A percentile compares a stretch with the other conserved stretches of the same genome.
phyloP scores from a whole-genome alignment of 2,888 invertebrate species.

The Herminia tarsipennalis region DNA sequence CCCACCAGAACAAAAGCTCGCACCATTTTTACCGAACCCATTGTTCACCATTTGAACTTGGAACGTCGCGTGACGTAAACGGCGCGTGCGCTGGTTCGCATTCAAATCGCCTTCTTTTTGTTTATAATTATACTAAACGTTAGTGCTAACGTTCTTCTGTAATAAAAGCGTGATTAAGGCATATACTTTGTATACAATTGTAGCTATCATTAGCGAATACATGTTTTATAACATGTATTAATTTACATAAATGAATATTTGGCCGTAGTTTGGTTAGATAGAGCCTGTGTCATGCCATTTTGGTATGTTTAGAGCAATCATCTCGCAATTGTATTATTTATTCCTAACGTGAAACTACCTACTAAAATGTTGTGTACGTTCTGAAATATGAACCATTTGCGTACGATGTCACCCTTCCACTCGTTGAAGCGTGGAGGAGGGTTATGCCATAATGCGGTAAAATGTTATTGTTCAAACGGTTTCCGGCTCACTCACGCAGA shows the following conservation, averaged over 20 bases:
- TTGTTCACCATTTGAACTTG: conserved; percentile 81
- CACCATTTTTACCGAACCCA: conserved; percentile 76
- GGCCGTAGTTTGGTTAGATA: not conserved
- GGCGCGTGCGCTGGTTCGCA: conserved; percentile 79
- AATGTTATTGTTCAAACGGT: conserved; percentile 73
- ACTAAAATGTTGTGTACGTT: conserved; percentile 47
- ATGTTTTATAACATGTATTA: not conserved
- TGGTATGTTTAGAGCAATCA: not conserved
- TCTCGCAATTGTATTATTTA: conserved; percentile 13
- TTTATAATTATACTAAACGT: conserved; percentile 63
- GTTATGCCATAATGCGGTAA: conserved; percentile 71
- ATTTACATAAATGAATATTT: conserved; percentile 5
- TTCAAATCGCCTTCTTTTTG: conserved; percentile 71
- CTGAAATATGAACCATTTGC: conserved; percentile 55
- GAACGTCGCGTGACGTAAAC: conserved; percentile 77
- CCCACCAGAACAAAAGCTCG: conserved; percentile 78
- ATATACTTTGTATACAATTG: conserved; percentile 18
- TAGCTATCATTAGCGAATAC: conserved; percentile 2
- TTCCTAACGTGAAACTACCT: conserved; percentile 51
- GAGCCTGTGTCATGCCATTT: not conserved
- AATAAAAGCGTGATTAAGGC: conserved; percentile 21
- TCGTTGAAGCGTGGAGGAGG: conserved; percentile 64
- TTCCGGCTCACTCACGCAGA: conserved; percentile 61
- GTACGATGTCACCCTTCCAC: conserved; percentile 56
- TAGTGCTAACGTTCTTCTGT: conserved; percentile 41